Evolutionary conservation across 1,140 invertebrate genomes (phyloP).

Genomic region (Teleopsis dalmanni): DNA sequence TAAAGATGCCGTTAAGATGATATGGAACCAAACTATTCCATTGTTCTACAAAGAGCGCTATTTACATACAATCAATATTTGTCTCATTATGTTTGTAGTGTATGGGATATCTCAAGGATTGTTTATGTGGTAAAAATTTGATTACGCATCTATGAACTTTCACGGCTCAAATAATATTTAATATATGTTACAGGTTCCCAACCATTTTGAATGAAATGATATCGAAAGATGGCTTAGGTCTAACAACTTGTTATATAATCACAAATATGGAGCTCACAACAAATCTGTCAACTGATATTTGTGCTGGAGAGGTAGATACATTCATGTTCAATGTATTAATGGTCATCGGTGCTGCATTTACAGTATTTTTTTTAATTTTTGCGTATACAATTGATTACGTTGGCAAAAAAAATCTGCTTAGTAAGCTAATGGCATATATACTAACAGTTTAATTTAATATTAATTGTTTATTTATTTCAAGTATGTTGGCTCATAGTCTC

Average conservation of each 20-base stretch:
- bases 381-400: conserved; percentile 32
- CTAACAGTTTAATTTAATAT: neutral
- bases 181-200: conserved; percentile 21
- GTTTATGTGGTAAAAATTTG: conserved; percentile 44
- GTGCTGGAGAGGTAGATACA: conserved; percentile 16
- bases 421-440: conserved; percentile 20
- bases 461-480: neutral
- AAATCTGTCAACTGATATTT: conserved; percentile 3
- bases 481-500: conserved; percentile 24
- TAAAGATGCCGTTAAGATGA: conserved; percentile 27
- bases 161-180: neutral
- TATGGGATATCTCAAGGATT: conserved; percentile 42
- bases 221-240: neutral
- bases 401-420: conserved; percentile 31
- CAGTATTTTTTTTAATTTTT: conserved; percentile 30
- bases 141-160: neutral
- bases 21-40: conserved; percentile 47
- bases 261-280: conserved; percentile 6
- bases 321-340: conserved; percentile 24
- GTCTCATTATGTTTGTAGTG: conserved; percentile 49
- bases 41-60: conserved; percentile 48
- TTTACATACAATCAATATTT: conserved; percentile 51
- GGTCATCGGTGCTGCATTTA: conserved; percentile 29
- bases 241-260: conserved; percentile 21
- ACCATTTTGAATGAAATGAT: conserved; percentile 33